Base-by-base conservation (phyloP, 2,888 invertebrate genomes). In the Cerceris ruficornis region DNA sequence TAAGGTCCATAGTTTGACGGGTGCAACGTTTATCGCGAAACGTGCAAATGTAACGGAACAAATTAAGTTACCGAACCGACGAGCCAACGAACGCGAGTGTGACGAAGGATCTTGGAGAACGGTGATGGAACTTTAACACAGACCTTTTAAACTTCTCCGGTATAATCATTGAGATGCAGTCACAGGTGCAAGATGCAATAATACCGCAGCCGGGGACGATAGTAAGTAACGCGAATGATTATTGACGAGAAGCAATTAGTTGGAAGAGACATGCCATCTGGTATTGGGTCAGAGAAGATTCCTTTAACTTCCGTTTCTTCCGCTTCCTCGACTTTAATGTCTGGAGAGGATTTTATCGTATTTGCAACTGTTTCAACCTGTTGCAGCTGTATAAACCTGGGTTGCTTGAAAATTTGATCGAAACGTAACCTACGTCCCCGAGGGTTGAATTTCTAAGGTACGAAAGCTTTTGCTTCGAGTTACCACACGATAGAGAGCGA, bases 321-420 rank as follows among this genome's bases (percentile, higher is more conserved):
- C 55, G 55, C 7, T 8, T 9, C 11, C n/a, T 58, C 17, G 54
- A 28, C 49, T 64, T 49, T 49, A 68, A 28, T 64, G 14, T 57
- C 65, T 54, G 7, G 59, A 49, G 50, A 49, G 52, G 62, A 67
- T 66, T 66, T 77, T 69, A 69, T 73, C 77, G 66, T 11, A 66
- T 77, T 77, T 69, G 69, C 77, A 54, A 77, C 69, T 71, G 75
- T 70, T 72, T 81, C 83, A 79, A 85, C 81, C 83, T 85, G 83
- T 85, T 83, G 85, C 84, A 62, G 52, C 49, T 14, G 43, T 9
- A 8, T 50, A 67, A 60, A 54, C 8, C 55, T 17, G 28, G 28
- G 58, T 66, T 50, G 60, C 15, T 55, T 66, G 69, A 70, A 80
- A 79, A 79, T 75, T 57, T 62, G 57, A 81, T 79, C 76, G 79